A percentile compares a stretch with the other conserved stretches of the same genome.
Conservation (phyloP, 2,888 invertebrate species). For the Drosophila borborema region DNA sequence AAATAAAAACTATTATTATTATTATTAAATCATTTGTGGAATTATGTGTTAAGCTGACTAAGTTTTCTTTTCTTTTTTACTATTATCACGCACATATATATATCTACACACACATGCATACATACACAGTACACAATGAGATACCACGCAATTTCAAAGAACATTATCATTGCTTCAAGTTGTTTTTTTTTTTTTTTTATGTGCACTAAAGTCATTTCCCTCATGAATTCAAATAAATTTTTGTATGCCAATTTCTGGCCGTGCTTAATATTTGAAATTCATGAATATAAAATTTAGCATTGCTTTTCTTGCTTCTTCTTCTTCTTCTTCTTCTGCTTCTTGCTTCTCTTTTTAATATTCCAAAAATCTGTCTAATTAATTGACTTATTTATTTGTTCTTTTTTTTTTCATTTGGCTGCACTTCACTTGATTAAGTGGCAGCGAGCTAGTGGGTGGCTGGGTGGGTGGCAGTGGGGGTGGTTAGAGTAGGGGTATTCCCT, state of each 20-base stretch:
- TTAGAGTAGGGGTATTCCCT: background rate
- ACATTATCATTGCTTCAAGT: slow-evolving; percentile 3
- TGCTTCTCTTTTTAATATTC: slow-evolving; percentile 26
- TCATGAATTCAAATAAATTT: slow-evolving; percentile 22
- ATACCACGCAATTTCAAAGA: background rate
- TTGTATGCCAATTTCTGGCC: slow-evolving; percentile 14
- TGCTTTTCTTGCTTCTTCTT: background rate
- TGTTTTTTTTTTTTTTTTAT: slow-evolving; percentile 17
- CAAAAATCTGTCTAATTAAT: slow-evolving; percentile 59
- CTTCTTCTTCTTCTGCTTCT: background rate
- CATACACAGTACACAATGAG: background rate
- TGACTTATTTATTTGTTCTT: slow-evolving; percentile 42
- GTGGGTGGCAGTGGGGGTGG: background rate
- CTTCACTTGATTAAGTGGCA: slow-evolving; percentile 44
- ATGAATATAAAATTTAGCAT: slow-evolving; percentile 15
- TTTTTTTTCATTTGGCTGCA: slow-evolving; percentile 26
- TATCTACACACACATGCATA: background rate
- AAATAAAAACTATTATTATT: background rate
- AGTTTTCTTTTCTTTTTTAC: background rate
- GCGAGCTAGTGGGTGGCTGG: background rate
- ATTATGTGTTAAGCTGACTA: background rate
- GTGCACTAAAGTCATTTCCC: slow-evolving; percentile 3
- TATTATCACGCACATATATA: background rate
- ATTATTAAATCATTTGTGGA: background rate
- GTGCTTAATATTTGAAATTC: slow-evolving; percentile 12